phyloP scores from a whole-genome alignment of 2,797 vertebrate species.

The Phalloptychus januarius region DNA sequence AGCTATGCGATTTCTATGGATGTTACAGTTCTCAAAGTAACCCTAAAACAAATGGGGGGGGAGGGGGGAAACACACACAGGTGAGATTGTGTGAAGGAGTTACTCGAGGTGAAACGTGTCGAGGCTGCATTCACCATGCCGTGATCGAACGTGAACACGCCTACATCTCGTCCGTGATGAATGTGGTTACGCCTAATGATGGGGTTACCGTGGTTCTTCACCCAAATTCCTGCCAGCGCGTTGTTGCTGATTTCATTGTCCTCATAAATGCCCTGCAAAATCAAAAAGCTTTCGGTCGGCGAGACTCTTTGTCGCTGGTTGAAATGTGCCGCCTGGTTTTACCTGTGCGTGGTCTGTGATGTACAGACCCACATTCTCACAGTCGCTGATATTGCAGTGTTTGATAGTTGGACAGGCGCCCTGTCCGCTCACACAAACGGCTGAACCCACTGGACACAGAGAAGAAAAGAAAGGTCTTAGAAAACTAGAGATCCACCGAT shows the following conservation, averaged over 20 bases:
- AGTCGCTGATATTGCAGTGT: conserved; percentile 99
- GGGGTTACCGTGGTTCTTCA: conserved; percentile 99
- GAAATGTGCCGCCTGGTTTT: conserved; percentile 26
- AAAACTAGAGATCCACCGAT: no score
- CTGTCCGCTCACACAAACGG: conserved; percentile 98
- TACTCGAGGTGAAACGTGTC: neutral
- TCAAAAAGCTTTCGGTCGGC: neutral
- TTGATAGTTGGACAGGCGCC: conserved; percentile 99
- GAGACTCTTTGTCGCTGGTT: neutral
- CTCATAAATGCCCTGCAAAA: conserved; percentile 93
- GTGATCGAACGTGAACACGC: conserved; percentile 99
- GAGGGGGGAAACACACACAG: neutral
- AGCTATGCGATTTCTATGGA: conserved; percentile 98
- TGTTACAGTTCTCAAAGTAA: conserved; percentile 99
- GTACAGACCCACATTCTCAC: conserved; percentile 99
- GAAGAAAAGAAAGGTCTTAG: no score
- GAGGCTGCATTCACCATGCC: conserved; percentile 89
- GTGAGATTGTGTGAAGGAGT: neutral
- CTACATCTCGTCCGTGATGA: conserved; percentile 97
- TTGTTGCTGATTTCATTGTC: conserved; percentile 99
- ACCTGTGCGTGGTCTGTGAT: conserved; percentile 99
- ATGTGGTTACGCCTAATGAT: conserved; percentile 99
- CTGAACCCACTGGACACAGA: conserved; percentile 90
- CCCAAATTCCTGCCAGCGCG: conserved; percentile 98
- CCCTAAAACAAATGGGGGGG: conserved; percentile 76